Percentiles rank a stretch among this genome's conserved stretches.
phyloP scores from a whole-genome alignment of 23 tunicate species.

The Halocynthia roretzi region DNA sequence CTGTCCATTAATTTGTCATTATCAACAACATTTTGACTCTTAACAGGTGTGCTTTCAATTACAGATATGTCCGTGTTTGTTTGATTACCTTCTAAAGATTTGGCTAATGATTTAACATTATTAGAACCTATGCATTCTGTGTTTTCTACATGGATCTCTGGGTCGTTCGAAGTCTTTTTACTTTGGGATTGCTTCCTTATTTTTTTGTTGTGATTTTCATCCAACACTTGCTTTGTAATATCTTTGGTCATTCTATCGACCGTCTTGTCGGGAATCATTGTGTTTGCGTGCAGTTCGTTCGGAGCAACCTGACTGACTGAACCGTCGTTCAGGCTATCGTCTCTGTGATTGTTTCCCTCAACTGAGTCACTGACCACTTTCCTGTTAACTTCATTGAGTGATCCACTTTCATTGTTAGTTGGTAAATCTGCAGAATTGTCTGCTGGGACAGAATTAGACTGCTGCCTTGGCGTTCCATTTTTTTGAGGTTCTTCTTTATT shows the following conservation, averaged over 20 bases:
- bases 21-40: no score
- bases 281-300: conserved; percentile 62
- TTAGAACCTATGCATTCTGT: neutral
- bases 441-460: neutral
- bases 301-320: conserved; percentile 27
- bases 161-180: no score
- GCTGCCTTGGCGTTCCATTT: neutral
- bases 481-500: neutral
- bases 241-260: neutral
- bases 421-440: neutral
- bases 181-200: no score
- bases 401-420: neutral
- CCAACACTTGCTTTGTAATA: no score
- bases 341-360: neutral
- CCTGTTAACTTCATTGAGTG: neutral
- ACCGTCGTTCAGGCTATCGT: neutral
- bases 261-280: conserved; percentile 1
- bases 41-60: no score
- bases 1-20: no score
- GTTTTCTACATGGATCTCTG: neutral
- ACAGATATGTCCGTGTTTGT: no score
- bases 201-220: no score
- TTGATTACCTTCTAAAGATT: no score
- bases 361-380: neutral
- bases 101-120: no score